These are phyloP conservation scores for Ectemnius cavifrons DNA, from an alignment of 2,888 invertebrate genomes.

Conservation along the genomic window DNA sequence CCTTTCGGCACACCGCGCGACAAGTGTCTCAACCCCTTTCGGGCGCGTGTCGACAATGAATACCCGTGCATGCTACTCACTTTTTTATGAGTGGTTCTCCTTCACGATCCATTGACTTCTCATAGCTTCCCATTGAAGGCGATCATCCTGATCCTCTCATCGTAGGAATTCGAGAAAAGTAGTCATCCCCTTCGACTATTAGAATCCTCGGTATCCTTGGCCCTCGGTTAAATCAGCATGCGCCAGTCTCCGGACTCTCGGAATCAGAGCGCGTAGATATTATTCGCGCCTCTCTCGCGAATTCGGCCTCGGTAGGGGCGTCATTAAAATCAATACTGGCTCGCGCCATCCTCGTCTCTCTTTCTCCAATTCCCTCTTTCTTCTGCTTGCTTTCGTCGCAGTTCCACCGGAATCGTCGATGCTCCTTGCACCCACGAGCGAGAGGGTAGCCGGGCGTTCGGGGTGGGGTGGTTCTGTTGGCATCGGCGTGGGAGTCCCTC, in stretches of 20 bases:
- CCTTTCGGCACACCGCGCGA: constrained; percentile 42
- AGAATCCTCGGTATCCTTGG: neutral
- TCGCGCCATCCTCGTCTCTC: constrained; percentile 57
- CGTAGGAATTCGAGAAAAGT: neutral
- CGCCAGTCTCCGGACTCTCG: constrained; percentile 24
- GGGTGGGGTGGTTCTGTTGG: neutral
- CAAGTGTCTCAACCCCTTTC: constrained; percentile 55
- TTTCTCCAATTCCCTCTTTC: neutral
- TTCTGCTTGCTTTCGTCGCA: neutral
- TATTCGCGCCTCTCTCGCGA: constrained; percentile 71
- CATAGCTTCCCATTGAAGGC: neutral
- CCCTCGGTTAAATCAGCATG: constrained; percentile 11
- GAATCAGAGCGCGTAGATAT: constrained; percentile 68
- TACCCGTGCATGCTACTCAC: constrained; percentile 21
- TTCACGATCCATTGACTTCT: no score
- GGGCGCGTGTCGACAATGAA: constrained; percentile 32
- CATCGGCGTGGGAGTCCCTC: constrained; percentile 16
- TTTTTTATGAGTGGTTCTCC: constrained; percentile 1
- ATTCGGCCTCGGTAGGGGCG: constrained; percentile 70
- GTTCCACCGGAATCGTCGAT: constrained; percentile 5
- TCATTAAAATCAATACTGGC: constrained; percentile 78
- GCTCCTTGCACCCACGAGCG: constrained; percentile 7
- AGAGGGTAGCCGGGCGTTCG: constrained; percentile 8
- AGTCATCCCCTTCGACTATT: neutral
- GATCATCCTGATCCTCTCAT: neutral